A percentile compares a stretch with the other conserved stretches of the same genome.
phyloP scores from a whole-genome alignment of 1,140 invertebrate genomes.

The Cydia fagiglandana region DNA sequence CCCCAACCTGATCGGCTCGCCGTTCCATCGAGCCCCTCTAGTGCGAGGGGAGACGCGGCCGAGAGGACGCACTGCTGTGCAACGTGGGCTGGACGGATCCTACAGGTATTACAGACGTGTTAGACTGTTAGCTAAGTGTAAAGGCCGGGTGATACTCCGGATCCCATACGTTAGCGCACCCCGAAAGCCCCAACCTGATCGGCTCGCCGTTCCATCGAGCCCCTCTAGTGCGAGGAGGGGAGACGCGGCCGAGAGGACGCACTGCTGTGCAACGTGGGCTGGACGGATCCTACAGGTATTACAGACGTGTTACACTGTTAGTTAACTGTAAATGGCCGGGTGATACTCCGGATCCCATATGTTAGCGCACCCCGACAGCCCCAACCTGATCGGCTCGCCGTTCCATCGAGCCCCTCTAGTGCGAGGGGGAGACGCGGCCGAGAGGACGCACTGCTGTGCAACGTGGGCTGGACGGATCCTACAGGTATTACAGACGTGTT shows the following conservation, averaged over 20 bases:
- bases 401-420: constrained; percentile 79
- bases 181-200: constrained; percentile 76
- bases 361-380: constrained; percentile 60
- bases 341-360: constrained; percentile 84
- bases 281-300: too few species aligned
- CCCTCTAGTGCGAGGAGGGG: constrained; percentile 71
- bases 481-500: too few species aligned
- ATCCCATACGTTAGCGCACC: constrained; percentile 78
- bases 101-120: constrained; percentile 73
- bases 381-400: constrained; percentile 77
- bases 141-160: constrained; percentile 85
- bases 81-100: constrained; percentile 81
- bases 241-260: constrained; percentile 77
- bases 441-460: constrained; percentile 84
- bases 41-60: constrained; percentile 77
- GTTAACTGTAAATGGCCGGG: constrained; percentile 83
- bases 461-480: too few species aligned
- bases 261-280: constrained; percentile 84
- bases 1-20: constrained; percentile 76
- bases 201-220: constrained; percentile 80
- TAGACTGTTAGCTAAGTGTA: constrained; percentile 58
- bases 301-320: too few species aligned
- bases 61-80: constrained; percentile 81
- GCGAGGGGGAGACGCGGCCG: constrained; percentile 75
- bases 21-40: constrained; percentile 79